phyloP scores from a whole-genome alignment of 2,888 invertebrate species.

The Sarcophaga carnaria region DNA sequence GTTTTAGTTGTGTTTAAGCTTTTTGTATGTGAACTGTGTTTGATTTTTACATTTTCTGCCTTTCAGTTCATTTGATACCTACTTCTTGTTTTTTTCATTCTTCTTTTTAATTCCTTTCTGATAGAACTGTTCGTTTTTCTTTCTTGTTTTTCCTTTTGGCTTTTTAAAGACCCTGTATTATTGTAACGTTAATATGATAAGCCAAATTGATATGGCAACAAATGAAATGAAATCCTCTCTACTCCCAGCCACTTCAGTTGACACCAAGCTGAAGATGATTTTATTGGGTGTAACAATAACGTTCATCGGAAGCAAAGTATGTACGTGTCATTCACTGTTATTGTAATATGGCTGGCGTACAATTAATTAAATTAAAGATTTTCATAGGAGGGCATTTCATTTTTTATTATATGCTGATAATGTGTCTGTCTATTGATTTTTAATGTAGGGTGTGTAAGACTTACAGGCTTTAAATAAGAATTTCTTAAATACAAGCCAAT shows the following conservation, averaged over 20 bases:
- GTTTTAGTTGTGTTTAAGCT: neutral
- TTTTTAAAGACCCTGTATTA: neutral
- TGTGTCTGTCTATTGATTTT: neutral
- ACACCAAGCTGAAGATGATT: neutral
- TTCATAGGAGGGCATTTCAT: neutral
- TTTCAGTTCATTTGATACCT: constrained; percentile 13
- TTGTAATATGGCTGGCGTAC: constrained; percentile 37
- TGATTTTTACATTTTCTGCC: constrained; percentile 15
- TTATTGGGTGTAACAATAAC: constrained; percentile 15
- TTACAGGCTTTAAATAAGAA: too few species aligned
- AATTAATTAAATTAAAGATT: constrained; percentile 54
- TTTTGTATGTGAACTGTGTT: neutral
- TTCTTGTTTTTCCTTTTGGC: neutral
- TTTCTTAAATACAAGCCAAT: too few species aligned
- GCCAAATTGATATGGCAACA: constrained; percentile 48
- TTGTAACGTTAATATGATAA: constrained; percentile 48
- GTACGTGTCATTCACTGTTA: constrained; percentile 25
- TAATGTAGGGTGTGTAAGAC: too few species aligned
- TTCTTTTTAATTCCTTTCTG: constrained; percentile 21
- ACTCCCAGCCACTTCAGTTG: constrained; percentile 8
- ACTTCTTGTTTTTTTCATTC: neutral
- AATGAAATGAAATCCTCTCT: constrained; percentile 34
- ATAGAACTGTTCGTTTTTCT: neutral
- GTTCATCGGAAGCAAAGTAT: neutral
- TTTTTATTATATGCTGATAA: neutral